Conservation (phyloP, 2,113 vertebrate species). For the Pipa parva region DNA sequence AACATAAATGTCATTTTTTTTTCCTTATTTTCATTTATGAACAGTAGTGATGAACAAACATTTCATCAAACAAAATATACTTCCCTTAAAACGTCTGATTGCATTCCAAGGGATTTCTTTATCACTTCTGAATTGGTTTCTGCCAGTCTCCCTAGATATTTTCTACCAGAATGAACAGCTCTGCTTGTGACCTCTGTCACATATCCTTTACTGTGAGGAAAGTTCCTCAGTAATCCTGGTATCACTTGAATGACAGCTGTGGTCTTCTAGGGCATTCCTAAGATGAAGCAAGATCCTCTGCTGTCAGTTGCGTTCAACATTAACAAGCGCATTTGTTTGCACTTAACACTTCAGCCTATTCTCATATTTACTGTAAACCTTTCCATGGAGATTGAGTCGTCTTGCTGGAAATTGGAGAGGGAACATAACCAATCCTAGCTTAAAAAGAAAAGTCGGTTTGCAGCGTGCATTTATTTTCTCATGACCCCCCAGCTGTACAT, state of each 20-base stretch:
- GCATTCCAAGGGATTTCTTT: slow-evolving; percentile 6
- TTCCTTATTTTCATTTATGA: too few relatives aligned
- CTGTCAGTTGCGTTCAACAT: slow-evolving; percentile 29
- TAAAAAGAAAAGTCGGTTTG: background rate
- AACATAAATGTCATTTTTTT: too few relatives aligned
- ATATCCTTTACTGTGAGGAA: slow-evolving; percentile 10
- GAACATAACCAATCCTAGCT: background rate
- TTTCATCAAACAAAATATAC: too few relatives aligned
- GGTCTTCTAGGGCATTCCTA: slow-evolving; percentile 28
- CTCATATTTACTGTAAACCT: slow-evolving; percentile 22
- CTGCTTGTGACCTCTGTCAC: background rate
- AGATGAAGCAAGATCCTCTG: slow-evolving; percentile 24
- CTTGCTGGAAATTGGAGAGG: slow-evolving; percentile 13
- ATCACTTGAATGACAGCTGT: slow-evolving; percentile 23
- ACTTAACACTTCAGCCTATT: slow-evolving; percentile 17
- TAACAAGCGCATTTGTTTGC: slow-evolving; percentile 17
- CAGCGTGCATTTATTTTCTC: background rate
- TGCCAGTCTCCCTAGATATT: slow-evolving; percentile 22
- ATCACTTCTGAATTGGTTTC: background rate
- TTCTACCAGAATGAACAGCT: slow-evolving; percentile 1
- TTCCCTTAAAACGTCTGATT: background rate
- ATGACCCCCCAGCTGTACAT: background rate
- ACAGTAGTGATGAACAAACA: too few relatives aligned
- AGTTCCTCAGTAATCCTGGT: background rate
- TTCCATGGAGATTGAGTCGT: slow-evolving; percentile 16